phyloP scores from a whole-genome alignment of 2,888 invertebrate species.

The Heliconius ismenius region DNA sequence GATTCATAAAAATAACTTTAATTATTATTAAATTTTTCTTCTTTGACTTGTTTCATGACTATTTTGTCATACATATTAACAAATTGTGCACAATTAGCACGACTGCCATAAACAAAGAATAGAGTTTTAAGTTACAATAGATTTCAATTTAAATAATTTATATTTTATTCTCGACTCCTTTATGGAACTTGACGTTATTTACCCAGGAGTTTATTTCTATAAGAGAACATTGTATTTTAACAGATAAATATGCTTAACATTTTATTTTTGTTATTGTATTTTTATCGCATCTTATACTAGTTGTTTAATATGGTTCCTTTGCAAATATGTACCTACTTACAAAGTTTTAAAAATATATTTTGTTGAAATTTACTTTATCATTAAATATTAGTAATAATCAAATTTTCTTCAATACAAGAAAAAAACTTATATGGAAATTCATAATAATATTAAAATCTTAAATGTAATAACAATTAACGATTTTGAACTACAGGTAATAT shows the following conservation, averaged over 20 bases:
- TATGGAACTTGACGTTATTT: neutral
- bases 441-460: too few species aligned
- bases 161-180: neutral
- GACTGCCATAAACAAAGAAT: constrained; percentile 3
- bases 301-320: neutral
- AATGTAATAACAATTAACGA: too few species aligned
- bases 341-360: neutral
- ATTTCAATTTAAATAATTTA: neutral
- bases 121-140: neutral
- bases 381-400: too few species aligned
- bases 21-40: neutral
- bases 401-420: too few species aligned
- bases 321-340: neutral
- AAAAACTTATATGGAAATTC: too few species aligned
- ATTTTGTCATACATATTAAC: neutral
- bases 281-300: neutral
- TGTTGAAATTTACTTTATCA: too few species aligned
- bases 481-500: too few species aligned
- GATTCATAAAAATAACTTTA: too few species aligned
- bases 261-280: neutral
- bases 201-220: neutral
- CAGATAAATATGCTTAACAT: neutral
- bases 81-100: constrained; percentile 11
- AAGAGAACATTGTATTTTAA: neutral
- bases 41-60: neutral